phyloP scores from a whole-genome alignment of 2,113 vertebrate species.

The Ciconia maguari region DNA sequence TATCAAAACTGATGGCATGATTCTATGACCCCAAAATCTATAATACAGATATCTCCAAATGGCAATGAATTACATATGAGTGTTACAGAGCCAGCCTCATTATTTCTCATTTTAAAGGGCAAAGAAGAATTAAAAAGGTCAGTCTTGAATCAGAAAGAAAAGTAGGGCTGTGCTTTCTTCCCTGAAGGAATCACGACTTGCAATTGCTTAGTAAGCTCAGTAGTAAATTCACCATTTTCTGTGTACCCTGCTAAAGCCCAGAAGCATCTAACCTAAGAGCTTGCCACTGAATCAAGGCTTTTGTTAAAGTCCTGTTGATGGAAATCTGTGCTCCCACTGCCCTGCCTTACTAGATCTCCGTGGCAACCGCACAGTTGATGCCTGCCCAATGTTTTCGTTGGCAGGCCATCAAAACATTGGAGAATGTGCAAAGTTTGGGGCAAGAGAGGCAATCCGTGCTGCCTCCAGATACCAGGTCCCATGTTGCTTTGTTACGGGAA shows the following conservation, averaged over 20 bases:
- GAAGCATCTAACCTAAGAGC: slow-evolving; percentile 58
- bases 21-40: background rate
- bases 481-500: background rate
- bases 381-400: slow-evolving; percentile 80
- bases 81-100: background rate
- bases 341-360: slow-evolving; percentile 62
- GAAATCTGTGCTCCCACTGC: slow-evolving; percentile 75
- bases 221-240: background rate
- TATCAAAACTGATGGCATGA: background rate
- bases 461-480: background rate
- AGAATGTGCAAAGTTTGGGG: slow-evolving; percentile 45
- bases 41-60: background rate
- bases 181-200: background rate
- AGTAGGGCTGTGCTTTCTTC: background rate
- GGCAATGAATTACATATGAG: background rate
- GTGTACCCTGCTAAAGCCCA: slow-evolving; percentile 50
- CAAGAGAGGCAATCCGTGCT: background rate
- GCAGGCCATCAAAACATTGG: slow-evolving; percentile 73
- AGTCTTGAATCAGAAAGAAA: background rate
- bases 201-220: background rate
- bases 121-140: background rate
- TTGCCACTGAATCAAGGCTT: slow-evolving; percentile 78
- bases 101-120: background rate
- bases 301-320: slow-evolving; percentile 76
- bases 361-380: slow-evolving; percentile 65